phyloP scores from a whole-genome alignment of 2,113 vertebrate genomes.

The Sakesphorus luctuosus region DNA sequence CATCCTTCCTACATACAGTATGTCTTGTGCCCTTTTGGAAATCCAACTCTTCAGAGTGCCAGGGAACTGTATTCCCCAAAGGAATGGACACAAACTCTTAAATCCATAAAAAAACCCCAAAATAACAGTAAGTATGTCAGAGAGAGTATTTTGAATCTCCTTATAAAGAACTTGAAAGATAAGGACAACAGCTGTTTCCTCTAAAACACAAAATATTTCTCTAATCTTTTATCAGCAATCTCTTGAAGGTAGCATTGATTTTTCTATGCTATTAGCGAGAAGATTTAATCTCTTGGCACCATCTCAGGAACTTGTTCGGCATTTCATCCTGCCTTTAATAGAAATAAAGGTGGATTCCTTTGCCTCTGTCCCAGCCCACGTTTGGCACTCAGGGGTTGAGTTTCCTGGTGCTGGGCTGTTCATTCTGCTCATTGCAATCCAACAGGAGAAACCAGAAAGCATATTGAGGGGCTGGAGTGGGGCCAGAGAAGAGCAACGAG shows the following conservation, averaged over 20 bases:
- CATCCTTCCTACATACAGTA: neutral
- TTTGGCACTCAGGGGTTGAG: neutral
- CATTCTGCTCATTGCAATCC: neutral
- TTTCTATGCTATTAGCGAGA: neutral
- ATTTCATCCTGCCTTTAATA: neutral
- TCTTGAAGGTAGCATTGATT: conserved; percentile 27
- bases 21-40: neutral
- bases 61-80: neutral
- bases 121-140: neutral
- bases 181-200: neutral
- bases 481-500: too few relatives aligned
- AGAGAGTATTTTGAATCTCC: neutral
- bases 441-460: neutral
- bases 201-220: neutral
- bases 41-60: neutral
- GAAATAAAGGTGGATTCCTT: neutral
- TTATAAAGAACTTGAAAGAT: neutral
- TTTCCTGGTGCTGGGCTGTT: neutral
- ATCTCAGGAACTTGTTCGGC: neutral
- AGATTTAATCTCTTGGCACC: neutral
- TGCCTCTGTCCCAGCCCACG: neutral
- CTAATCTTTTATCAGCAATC: neutral
- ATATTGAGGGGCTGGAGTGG: too few relatives aligned
- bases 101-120: neutral
- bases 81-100: neutral